A percentile compares a stretch with the other conserved stretches of the same genome.
Evolutionary conservation across 2,888 invertebrate genomes (phyloP).

Genomic region (Chrysolina oricalcia): DNA sequence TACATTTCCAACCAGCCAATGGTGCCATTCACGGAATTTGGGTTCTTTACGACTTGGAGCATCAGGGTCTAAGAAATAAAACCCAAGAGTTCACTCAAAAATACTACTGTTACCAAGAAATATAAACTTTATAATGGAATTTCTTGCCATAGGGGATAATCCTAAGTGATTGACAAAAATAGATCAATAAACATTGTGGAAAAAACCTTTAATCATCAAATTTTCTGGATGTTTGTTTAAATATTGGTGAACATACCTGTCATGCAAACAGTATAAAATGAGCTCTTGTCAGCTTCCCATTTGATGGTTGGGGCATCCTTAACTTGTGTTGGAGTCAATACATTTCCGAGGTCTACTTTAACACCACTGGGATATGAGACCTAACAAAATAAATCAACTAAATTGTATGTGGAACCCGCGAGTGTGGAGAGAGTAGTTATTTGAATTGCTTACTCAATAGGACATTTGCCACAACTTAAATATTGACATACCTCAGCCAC

Average conservation of each 20-base stretch:
- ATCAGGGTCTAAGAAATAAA: slow-evolving; percentile 77
- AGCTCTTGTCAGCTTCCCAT: slow-evolving; percentile 71
- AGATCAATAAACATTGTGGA: background rate
- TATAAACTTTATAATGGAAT: no score
- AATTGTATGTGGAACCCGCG: background rate
- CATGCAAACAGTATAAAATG: slow-evolving; percentile 78
- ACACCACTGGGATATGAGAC: slow-evolving; percentile 62
- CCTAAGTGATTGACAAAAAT: no score
- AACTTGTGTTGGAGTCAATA: slow-evolving; percentile 64
- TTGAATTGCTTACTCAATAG: background rate
- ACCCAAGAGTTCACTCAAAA: background rate
- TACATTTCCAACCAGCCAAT: slow-evolving; percentile 93
- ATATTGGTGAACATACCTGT: slow-evolving; percentile 78
- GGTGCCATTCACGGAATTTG: slow-evolving; percentile 89
- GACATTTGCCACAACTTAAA: background rate
- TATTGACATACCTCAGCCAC: slow-evolving; percentile 55
- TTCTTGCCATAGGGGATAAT: no score
- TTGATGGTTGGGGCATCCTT: slow-evolving; percentile 71
- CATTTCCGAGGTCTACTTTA: slow-evolving; percentile 62
- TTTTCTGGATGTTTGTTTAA: slow-evolving; percentile 72
- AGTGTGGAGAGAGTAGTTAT: no score
- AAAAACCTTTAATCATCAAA: background rate
- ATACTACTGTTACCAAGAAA: slow-evolving; percentile 75
- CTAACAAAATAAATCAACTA: slow-evolving; percentile 47
- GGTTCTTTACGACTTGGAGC: slow-evolving; percentile 89